Evolutionary conservation across 1,140 invertebrate species (phyloP).

Genomic region (Lutraria rhynchaena): DNA sequence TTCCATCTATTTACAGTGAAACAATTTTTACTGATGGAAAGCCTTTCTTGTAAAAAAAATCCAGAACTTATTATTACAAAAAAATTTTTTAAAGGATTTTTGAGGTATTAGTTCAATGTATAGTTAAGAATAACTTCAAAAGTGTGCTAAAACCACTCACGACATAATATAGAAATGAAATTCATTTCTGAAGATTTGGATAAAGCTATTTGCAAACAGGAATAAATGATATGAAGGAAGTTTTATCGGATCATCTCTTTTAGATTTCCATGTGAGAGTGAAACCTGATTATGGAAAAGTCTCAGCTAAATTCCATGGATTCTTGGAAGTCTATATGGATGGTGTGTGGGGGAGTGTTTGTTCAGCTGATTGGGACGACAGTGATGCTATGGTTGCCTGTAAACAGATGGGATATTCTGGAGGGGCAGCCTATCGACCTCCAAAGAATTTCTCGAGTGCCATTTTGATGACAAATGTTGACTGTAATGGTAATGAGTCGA

Average conservation of each 20-base stretch:
- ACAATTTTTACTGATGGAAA: no score
- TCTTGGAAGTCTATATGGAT: constrained; percentile 64
- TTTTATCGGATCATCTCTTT: neutral
- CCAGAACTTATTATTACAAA: no score
- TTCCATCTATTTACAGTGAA: no score
- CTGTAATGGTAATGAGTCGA: constrained; percentile 40
- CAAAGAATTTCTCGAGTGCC: constrained; percentile 54
- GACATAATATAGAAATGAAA: no score
- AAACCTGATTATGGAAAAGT: constrained; percentile 50
- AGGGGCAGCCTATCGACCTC: constrained; percentile 63
- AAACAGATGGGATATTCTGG: constrained; percentile 66
- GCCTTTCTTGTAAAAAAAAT: no score
- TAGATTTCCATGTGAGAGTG: constrained; percentile 59
- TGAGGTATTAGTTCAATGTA: no score
- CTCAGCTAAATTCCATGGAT: constrained; percentile 53
- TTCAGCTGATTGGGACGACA: constrained; percentile 51
- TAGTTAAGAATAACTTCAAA: no score
- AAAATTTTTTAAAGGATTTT: no score
- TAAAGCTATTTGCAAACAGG: no score
- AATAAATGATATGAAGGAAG: no score
- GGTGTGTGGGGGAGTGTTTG: constrained; percentile 73
- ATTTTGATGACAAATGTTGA: constrained; percentile 59
- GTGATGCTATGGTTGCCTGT: constrained; percentile 67
- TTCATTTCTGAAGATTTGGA: no score
- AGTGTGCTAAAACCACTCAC: no score